phyloP scores from a whole-genome alignment of 1,140 invertebrate species.

The Forficula auricularia region DNA sequence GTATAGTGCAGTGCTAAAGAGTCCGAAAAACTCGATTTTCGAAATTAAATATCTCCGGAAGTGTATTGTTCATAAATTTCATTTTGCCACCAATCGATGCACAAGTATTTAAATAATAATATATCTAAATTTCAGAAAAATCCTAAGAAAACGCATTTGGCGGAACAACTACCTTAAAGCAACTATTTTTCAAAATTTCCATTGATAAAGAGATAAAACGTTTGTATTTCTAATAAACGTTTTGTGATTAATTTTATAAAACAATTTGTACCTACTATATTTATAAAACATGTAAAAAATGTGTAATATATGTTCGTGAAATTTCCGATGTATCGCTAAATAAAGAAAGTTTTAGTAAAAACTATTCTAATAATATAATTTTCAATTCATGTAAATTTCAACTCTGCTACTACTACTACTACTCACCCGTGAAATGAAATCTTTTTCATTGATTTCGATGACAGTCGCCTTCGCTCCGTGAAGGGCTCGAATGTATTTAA shows the following conservation, averaged over 20 bases:
- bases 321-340: background rate
- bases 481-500: constrained; percentile 69
- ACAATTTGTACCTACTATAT: background rate
- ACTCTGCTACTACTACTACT: too few relatives aligned
- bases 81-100: too few relatives aligned
- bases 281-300: background rate
- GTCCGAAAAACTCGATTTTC: too few relatives aligned
- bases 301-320: background rate
- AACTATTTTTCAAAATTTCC: too few relatives aligned
- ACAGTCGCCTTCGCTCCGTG: constrained; percentile 50
- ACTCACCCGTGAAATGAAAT: constrained; percentile 66
- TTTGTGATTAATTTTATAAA: background rate
- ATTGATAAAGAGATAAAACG: too few relatives aligned
- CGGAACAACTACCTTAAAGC: too few relatives aligned
- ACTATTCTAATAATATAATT: background rate
- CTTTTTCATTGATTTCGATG: constrained; percentile 81
- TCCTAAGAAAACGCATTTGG: too few relatives aligned
- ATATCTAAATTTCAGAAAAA: too few relatives aligned
- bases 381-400: constrained; percentile 1
- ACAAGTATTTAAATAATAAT: too few relatives aligned
- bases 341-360: background rate
- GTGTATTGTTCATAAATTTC: too few relatives aligned
- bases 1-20: too few relatives aligned
- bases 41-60: too few relatives aligned
- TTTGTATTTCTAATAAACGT: background rate